A percentile compares a stretch with the other conserved stretches of the same genome.
Conservation (phyloP, 2,888 invertebrate genomes). For the Rhagium mordax region DNA sequence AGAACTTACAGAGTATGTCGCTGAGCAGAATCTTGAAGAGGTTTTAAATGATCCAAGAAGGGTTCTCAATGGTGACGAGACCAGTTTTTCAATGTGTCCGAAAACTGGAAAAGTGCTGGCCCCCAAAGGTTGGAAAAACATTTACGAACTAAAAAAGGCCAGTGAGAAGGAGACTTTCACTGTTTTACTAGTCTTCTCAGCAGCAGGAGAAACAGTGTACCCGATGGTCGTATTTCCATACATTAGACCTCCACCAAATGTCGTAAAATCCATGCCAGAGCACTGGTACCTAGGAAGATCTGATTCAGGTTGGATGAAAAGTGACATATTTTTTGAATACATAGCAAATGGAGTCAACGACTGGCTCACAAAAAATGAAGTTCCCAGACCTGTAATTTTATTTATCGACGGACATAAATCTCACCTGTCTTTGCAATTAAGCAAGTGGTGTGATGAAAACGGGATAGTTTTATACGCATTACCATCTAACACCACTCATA, state of each 20-base stretch:
- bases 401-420: slow-evolving; percentile 57
- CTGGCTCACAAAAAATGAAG: slow-evolving; percentile 26
- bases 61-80: slow-evolving; percentile 53
- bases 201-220: slow-evolving; percentile 46
- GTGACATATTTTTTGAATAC: slow-evolving; percentile 31
- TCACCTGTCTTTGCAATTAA: slow-evolving; percentile 45
- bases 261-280: slow-evolving; percentile 46
- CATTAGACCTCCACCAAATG: slow-evolving; percentile 49
- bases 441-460: slow-evolving; percentile 51
- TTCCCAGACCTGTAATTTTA: slow-evolving; percentile 47
- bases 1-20: slow-evolving; percentile 46
- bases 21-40: slow-evolving; percentile 37
- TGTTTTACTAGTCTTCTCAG: slow-evolving; percentile 47
- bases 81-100: slow-evolving; percentile 48
- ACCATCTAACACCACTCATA: slow-evolving; percentile 28
- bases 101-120: slow-evolving; percentile 49
- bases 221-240: slow-evolving; percentile 54
- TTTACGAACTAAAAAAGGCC: slow-evolving; percentile 36
- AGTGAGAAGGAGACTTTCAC: slow-evolving; percentile 42
- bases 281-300: slow-evolving; percentile 50
- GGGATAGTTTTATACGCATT: slow-evolving; percentile 51
- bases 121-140: slow-evolving; percentile 38
- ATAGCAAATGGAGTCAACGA: slow-evolving; percentile 30
- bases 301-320: slow-evolving; percentile 55
- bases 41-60: slow-evolving; percentile 38